Conservation (phyloP, 2,888 invertebrate genomes). For the Gastracanthus pulcherrimus region DNA sequence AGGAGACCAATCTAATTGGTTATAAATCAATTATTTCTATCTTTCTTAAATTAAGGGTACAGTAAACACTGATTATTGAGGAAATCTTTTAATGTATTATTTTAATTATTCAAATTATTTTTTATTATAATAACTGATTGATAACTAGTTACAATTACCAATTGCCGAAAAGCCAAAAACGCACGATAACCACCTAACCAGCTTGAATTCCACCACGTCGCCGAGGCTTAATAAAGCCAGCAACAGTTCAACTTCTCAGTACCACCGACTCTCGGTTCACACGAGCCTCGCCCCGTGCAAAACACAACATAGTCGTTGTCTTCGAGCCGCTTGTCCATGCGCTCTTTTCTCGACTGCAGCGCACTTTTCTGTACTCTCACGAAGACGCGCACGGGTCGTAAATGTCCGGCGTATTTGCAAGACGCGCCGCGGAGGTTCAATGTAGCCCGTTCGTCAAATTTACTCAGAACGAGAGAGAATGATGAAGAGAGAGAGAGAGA, state of each 20-base stretch:
- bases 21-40: too few species aligned
- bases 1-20: too few species aligned
- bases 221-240: constrained; percentile 29
- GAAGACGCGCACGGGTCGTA: too few species aligned
- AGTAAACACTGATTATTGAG: too few species aligned
- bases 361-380: constrained; percentile 48
- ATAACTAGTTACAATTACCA: too few species aligned
- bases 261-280: constrained; percentile 16
- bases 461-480: constrained; percentile 42
- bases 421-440: constrained; percentile 40
- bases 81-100: too few species aligned
- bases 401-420: constrained; percentile 47
- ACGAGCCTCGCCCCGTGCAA: background rate
- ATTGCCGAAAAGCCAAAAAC: too few species aligned
- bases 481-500: constrained; percentile 46
- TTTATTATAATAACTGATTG: too few species aligned
- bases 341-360: constrained; percentile 21
- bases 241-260: constrained; percentile 9
- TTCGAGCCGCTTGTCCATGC: too few species aligned
- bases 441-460: constrained; percentile 55
- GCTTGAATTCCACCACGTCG: background rate
- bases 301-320: too few species aligned
- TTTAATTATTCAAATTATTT: too few species aligned
- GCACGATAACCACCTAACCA: background rate
- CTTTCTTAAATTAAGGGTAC: too few species aligned